Base-by-base conservation (phyloP, 2,888 invertebrate genomes). In the Polymixis lichenea region DNA sequence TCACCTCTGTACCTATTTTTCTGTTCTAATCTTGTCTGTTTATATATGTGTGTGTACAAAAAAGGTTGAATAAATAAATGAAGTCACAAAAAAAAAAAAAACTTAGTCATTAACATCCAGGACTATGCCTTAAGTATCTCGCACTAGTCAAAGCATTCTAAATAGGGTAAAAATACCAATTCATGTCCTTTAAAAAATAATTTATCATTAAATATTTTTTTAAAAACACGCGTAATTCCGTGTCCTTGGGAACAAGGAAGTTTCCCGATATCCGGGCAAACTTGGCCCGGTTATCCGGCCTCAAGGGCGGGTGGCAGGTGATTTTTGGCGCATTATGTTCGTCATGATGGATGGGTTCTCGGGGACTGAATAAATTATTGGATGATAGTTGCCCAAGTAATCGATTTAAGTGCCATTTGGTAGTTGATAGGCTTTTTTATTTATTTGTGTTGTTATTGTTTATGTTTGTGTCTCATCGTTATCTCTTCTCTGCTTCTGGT, bases 261-360 rank as follows among this genome's bases (percentile, higher is more conserved):
- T 82, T 84, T 61, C 64, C 60, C 25, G 56, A 72, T 83, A 83
- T 79, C 85, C 85, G 83, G 81, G 55, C 73, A 72, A 86, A 87
- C 85, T 89, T 86, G 85, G 85, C 87, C 84, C 81, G 85, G 86
- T 83, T 90, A 82, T 82, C 76, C 73, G 64, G 75, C 49, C 72
- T 78, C 83, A 88, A 83, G 89, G 87, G 19, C 79, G 67, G 19
- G 43, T 38, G 68, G 56, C 80, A 82, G 82, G 78, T 83, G 77
- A 72, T 80, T 72, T 80, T 82, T 62, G 75, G 51, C 43, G 61
- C 53, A 75, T 78, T 82, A 77, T 62, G 15, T 4, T 55, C 61
- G 7, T 28, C 51, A 55, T 83, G 86, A 83, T 71, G 60, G 76
- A 84, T 86, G 62, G 55, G n/a, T 5, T 56, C 43, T 49, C 53